phyloP scores from a whole-genome alignment of 92 coral and sea anemone genomes.

The Phenganax subtilis region DNA sequence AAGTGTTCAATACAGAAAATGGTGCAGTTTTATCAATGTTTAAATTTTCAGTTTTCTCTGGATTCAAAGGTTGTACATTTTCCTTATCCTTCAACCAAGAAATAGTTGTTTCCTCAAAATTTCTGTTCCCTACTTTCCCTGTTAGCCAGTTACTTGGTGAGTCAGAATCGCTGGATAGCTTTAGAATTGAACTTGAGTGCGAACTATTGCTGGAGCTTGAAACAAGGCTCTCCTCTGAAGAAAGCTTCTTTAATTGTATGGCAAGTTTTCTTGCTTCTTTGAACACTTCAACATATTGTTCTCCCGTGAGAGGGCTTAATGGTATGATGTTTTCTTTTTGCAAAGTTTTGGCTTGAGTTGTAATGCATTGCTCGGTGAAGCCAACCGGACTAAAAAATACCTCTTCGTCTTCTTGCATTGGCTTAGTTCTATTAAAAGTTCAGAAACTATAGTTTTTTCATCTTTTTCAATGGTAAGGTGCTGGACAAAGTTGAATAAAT shows the following conservation, averaged over 20 bases:
- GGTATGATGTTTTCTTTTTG: constrained; percentile 52
- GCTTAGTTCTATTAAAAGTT: constrained; percentile 32
- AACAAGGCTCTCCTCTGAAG: not conserved
- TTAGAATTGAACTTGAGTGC: constrained; percentile 14
- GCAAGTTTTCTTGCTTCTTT: constrained; percentile 93
- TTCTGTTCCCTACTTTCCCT: constrained; percentile 24
- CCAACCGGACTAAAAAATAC: constrained; percentile 96
- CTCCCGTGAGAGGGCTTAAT: constrained; percentile 76
- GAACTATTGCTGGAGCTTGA: constrained; percentile 2
- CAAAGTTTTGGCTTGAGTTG: constrained; percentile 48
- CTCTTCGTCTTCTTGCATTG: constrained; percentile 54
- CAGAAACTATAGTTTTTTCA: too few relatives aligned
- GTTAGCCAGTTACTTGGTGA: constrained; percentile 9
- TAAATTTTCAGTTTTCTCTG: not conserved
- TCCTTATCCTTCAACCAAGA: constrained; percentile 6
- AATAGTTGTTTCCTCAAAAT: not conserved
- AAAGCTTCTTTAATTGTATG: constrained; percentile 11
- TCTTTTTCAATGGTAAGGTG: too few relatives aligned
- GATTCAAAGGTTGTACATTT: constrained; percentile 20
- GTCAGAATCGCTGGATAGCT: constrained; percentile 12
- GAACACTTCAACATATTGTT: constrained; percentile 87
- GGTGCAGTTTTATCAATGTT: not conserved
- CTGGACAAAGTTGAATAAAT: too few relatives aligned
- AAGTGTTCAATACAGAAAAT: not conserved
- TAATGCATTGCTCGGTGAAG: constrained; percentile 78